Percentiles rank a stretch among this genome's conserved stretches.
These are phyloP conservation scores for Epinotia ramella DNA, from an alignment of 2,888 invertebrate genomes.

Conservation along the genomic window DNA sequence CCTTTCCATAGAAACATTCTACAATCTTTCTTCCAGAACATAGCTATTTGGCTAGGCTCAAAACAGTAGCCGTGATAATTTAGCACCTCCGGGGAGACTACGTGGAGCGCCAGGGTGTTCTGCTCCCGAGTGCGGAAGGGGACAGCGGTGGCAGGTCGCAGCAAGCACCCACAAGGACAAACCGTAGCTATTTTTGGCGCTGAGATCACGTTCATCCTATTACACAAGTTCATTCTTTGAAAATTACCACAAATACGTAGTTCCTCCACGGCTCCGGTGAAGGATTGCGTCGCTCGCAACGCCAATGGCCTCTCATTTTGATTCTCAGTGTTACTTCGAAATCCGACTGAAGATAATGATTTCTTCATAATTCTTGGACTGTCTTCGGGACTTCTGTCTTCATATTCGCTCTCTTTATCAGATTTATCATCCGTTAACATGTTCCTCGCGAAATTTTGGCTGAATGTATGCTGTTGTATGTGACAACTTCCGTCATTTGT, in stretches of 20 bases:
- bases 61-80: constrained; percentile 84
- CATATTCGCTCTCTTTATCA: constrained; percentile 77
- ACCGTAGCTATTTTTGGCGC: constrained; percentile 64
- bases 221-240: constrained; percentile 71
- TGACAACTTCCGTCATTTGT: constrained; percentile 59
- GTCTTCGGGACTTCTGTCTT: constrained; percentile 69
- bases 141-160: constrained; percentile 66
- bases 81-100: constrained; percentile 83
- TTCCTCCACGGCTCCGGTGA: constrained; percentile 77
- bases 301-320: constrained; percentile 70
- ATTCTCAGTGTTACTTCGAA: constrained; percentile 70
- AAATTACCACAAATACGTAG: constrained; percentile 70
- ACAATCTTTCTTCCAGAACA: constrained; percentile 89
- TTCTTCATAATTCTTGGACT: constrained; percentile 75
- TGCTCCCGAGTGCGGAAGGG: constrained; percentile 78
- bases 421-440: constrained; percentile 79
- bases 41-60: constrained; percentile 85
- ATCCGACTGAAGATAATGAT: constrained; percentile 76
- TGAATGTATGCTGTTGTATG: constrained; percentile 29
- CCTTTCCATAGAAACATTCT: constrained; percentile 88
- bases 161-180: constrained; percentile 79
- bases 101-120: constrained; percentile 73
- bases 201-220: constrained; percentile 65
- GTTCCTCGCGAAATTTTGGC: constrained; percentile 52
- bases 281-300: constrained; percentile 78